phyloP scores from a whole-genome alignment of 1,140 invertebrate species.

The honey bee (Apis mellifera) region Amel_HAv3.1 CM009932.2:4740001-4740500 shows the following conservation, averaged over 20 bases:
- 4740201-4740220: too few species aligned
- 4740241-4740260: too few species aligned
- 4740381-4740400: too few species aligned
- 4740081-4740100: constrained; percentile 93
- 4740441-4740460: too few species aligned
- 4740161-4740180: too few species aligned
- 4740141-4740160: background rate
- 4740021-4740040: constrained; percentile 92
- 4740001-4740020: constrained; percentile 95
- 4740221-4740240: too few species aligned
- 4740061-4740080: constrained; percentile 98
- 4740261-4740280: too few species aligned
- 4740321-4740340: background rate
- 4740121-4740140: constrained; percentile 37
- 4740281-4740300: background rate
- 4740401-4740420: too few species aligned
- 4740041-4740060: constrained; percentile 96
- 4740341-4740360: background rate
- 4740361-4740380: background rate
- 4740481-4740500: too few species aligned
- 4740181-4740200: too few species aligned
- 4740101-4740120: constrained; percentile 98
- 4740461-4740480: too few species aligned
- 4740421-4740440: too few species aligned
- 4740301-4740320: background rate